Conservation (phyloP, 2,888 invertebrate genomes). For the Leptopilina syphax region DNA sequence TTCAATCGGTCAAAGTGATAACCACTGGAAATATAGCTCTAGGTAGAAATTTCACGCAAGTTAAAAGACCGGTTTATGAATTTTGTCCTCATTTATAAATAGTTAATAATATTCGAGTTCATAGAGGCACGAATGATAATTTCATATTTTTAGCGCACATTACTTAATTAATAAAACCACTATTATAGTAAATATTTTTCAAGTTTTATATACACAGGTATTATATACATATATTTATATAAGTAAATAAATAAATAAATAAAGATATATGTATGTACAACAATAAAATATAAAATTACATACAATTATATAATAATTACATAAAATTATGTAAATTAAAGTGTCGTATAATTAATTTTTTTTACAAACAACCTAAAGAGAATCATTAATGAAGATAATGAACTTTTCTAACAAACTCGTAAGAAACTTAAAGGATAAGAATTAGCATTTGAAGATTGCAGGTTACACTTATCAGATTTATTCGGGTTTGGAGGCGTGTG, state of each 20-base stretch:
- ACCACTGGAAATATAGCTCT: constrained; percentile 11
- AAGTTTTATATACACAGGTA: background rate
- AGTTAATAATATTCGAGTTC: constrained; percentile 8
- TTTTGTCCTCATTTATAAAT: constrained; percentile 11
- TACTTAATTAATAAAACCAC: background rate
- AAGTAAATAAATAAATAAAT: too few species aligned
- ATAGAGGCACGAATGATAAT: background rate
- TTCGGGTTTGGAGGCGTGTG: constrained; percentile 16
- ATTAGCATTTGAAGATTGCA: constrained; percentile 19
- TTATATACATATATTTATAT: too few species aligned
- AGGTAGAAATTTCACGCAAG: constrained; percentile 9
- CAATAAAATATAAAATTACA: too few species aligned
- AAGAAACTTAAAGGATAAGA: background rate
- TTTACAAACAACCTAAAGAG: background rate
- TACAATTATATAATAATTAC: too few species aligned
- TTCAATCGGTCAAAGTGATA: constrained; percentile 22
- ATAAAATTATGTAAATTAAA: background rate
- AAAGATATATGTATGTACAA: too few species aligned
- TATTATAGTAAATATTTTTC: background rate
- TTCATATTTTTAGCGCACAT: background rate
- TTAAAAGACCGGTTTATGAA: constrained; percentile 18
- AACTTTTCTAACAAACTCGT: background rate
- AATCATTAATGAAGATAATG: background rate
- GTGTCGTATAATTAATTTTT: constrained; percentile 6
- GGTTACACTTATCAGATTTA: constrained; percentile 17